A percentile compares a stretch with the other conserved stretches of the same genome.
These are phyloP conservation scores for Serripes groenlandicus DNA, from an alignment of 2,888 invertebrate genomes.

Conservation along the genomic window DNA sequence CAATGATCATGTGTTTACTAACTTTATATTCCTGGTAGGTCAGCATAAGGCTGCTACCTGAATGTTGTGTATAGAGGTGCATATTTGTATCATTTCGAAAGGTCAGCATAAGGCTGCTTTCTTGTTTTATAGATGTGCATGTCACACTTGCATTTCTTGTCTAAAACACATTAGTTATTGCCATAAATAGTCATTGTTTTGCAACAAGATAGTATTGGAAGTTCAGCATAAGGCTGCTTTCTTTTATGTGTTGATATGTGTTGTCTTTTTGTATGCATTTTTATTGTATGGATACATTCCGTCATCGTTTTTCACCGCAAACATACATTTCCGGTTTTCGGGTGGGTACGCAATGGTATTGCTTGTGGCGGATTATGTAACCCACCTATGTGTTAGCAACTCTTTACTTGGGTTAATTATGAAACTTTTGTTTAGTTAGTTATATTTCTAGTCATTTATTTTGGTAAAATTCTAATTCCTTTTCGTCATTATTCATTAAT, in stretches of 20 bases:
- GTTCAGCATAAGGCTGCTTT: background rate
- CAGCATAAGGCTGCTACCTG: background rate
- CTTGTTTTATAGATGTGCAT: background rate
- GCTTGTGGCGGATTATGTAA: background rate
- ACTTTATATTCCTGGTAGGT: background rate
- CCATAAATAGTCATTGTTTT: background rate
- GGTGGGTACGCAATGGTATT: constrained; percentile 6
- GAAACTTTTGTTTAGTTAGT: background rate
- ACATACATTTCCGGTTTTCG: too few species aligned
- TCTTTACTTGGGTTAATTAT: background rate
- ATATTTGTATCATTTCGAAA: background rate
- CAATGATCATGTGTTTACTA: background rate
- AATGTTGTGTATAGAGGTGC: background rate
- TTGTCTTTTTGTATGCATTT: background rate
- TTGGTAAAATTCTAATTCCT: background rate
- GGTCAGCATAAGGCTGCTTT: background rate
- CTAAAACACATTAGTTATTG: background rate
- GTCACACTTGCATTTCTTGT: background rate
- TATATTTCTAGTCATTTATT: background rate
- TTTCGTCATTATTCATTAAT: background rate
- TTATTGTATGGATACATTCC: background rate
- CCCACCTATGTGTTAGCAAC: constrained; percentile 16
- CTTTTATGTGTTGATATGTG: background rate
- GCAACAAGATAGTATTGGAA: background rate
- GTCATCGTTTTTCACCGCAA: background rate